phyloP scores from a whole-genome alignment of 2,888 invertebrate species.

The Chydorus sphaericus region DNA sequence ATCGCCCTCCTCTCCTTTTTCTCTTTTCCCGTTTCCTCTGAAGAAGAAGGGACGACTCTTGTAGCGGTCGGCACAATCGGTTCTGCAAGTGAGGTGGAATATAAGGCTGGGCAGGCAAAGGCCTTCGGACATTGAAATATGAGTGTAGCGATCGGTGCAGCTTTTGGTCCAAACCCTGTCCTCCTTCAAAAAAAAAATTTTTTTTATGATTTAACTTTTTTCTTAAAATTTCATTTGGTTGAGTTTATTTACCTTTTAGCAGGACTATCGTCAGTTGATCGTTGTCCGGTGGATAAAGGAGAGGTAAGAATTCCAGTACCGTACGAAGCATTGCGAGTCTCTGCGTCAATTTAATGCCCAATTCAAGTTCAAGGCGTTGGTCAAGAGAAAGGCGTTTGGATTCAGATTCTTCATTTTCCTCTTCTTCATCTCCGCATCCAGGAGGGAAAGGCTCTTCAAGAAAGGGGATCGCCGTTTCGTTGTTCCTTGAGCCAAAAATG shows the following conservation, averaged over 20 bases:
- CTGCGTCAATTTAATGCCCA: constrained; percentile 39
- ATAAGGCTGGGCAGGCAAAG: neutral
- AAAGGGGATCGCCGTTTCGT: no score
- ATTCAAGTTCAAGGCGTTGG: constrained; percentile 41
- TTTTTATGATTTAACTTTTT: neutral
- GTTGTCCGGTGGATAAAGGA: neutral
- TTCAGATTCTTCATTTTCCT: no score
- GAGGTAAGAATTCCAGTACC: no score
- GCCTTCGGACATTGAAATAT: neutral
- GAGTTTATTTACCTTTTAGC: neutral
- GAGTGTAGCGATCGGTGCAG: neutral
- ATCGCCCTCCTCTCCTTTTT: neutral
- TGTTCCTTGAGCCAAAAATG: no score
- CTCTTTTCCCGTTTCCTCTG: neutral
- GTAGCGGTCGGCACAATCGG: neutral
- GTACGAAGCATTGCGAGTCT: no score
- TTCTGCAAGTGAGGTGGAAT: constrained; percentile 3
- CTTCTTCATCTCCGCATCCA: no score
- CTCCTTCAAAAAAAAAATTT: neutral
- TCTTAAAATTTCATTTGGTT: neutral
- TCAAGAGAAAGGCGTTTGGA: constrained; percentile 44
- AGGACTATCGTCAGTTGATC: neutral
- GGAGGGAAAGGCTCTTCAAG: no score
- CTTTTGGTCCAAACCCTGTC: constrained; percentile 10
- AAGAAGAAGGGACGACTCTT: neutral